phyloP scores from a whole-genome alignment of 2,888 invertebrate genomes.

The Drosophila kanekoi region DNA sequence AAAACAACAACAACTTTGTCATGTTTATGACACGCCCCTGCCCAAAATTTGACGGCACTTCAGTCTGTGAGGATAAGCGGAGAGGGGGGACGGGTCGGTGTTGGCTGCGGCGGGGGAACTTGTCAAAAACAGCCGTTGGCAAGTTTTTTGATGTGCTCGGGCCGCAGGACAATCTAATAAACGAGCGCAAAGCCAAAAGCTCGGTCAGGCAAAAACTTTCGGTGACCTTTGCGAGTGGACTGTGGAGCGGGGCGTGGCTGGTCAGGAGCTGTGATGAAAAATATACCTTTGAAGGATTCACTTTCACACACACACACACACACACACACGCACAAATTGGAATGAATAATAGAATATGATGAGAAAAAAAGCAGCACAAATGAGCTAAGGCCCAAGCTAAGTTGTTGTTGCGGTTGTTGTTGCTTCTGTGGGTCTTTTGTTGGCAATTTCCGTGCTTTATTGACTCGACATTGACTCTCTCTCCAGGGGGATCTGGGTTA shows the following conservation, averaged over 20 bases:
- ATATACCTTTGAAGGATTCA: slow-evolving; percentile 71
- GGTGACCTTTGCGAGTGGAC: slow-evolving; percentile 60
- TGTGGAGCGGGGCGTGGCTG: neutral
- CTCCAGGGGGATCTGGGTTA: slow-evolving; percentile 26
- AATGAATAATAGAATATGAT: slow-evolving; percentile 79
- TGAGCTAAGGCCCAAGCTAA: slow-evolving; percentile 56
- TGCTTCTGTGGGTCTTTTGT: slow-evolving; percentile 54
- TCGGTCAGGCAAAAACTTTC: slow-evolving; percentile 60
- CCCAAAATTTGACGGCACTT: slow-evolving; percentile 55
- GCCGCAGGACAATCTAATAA: slow-evolving; percentile 72
- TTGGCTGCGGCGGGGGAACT: slow-evolving; percentile 22
- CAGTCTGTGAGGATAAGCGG: slow-evolving; percentile 19
- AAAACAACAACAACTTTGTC: slow-evolving; percentile 55
- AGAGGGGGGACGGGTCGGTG: neutral
- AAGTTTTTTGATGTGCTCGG: slow-evolving; percentile 71
- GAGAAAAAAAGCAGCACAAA: slow-evolving; percentile 71
- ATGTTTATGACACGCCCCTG: slow-evolving; percentile 66
- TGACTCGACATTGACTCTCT: slow-evolving; percentile 69
- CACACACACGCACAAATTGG: slow-evolving; percentile 55
- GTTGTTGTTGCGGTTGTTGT: slow-evolving; percentile 39
- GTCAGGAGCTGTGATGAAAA: slow-evolving; percentile 57
- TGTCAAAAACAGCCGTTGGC: slow-evolving; percentile 74
- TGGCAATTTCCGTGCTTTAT: slow-evolving; percentile 63
- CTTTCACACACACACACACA: slow-evolving; percentile 16
- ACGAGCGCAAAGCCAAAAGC: slow-evolving; percentile 53